Evolutionary conservation across 2,113 vertebrate species (phyloP), one percentile per base, ranked within the genome.

Genomic region (Neomonachus schauinslandi): DNA sequence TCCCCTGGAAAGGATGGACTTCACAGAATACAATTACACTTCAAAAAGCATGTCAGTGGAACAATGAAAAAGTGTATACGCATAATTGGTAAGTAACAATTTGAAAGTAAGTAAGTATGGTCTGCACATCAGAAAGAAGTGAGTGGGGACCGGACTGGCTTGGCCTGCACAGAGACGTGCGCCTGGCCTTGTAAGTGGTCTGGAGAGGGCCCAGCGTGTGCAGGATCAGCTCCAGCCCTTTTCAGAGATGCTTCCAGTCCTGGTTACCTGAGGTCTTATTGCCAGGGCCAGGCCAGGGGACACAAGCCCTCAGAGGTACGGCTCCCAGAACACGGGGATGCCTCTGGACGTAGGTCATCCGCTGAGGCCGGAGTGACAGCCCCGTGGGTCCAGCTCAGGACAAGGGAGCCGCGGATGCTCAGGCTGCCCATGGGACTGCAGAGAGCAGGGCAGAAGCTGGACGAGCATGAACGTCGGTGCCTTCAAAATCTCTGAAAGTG

Each of bases 161-260:
- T 2, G 9, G 31, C 9, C 2, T 0, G 14, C 13, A 18, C 14
- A 0, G 19, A 9, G 7, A 69, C 65, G 28, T 3, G 7, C 3
- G 11, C 42, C 42, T 9, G 7, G 7, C 42, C 42, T 46, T 15
- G 3, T 16, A 31, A 28, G 13, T 3, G 1, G 42, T 31, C 42
- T 4, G 14, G 42, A 16, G 74, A 49, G 42, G 72, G 12, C 39
- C 36, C 4, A 3, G 26, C 2, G 16, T 36, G n/a, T 10, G 6
- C 22, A 4, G 7, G 46, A 7, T 31, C 16, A 83, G 21, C 57
- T 22, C 57, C 2, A 21, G 28, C 9, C 26, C 33, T 24, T 24
- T n/a, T 55, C 3, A 14, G 36, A 26, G 49, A 36, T 2, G 19
- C 51, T n/a, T 59, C 19, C 0, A 2, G 51, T 28, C 19, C 55